Evolutionary conservation across 2,888 invertebrate genomes (phyloP).

Genomic region (Apocheima hispidaria): DNA sequence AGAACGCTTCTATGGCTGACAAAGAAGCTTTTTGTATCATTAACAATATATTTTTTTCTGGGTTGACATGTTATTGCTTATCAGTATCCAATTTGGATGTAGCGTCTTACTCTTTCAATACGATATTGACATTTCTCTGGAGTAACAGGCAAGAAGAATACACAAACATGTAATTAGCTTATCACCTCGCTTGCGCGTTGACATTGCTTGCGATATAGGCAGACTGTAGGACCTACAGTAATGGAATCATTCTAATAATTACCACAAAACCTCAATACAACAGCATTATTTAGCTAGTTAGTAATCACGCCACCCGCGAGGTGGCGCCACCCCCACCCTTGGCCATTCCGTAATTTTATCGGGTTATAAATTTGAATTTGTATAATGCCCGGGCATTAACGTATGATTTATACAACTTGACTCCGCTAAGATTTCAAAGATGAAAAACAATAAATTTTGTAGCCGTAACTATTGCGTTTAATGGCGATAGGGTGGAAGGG

Average conservation of each 20-base stretch:
- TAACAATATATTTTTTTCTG: no score
- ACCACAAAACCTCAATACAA: slow-evolving; percentile 29
- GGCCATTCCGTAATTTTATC: slow-evolving; percentile 85
- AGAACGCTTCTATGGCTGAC: no score
- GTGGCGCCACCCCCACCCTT: slow-evolving; percentile 43
- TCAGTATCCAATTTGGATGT: no score
- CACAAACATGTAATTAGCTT: no score
- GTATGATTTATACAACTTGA: slow-evolving; percentile 86
- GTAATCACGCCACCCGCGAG: slow-evolving; percentile 52
- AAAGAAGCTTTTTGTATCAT: no score
- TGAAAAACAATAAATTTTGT: slow-evolving; percentile 86
- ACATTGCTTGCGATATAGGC: no score
- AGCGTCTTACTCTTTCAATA: no score
- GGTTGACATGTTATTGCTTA: no score
- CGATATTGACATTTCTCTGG: no score
- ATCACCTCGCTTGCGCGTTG: no score
- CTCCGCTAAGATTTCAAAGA: slow-evolving; percentile 86
- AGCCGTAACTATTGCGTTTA: slow-evolving; percentile 83
- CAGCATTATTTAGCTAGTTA: slow-evolving; percentile 70
- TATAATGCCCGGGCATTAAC: slow-evolving; percentile 85
- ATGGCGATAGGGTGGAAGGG: slow-evolving; percentile 60
- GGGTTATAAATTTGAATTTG: slow-evolving; percentile 87
- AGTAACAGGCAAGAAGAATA: no score
- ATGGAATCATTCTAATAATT: background rate
- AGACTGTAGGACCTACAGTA: background rate